These are phyloP conservation scores for Epizoanthus fatuus DNA, from an alignment of 92 coral and sea anemone genomes.

Conservation along the genomic window DNA sequence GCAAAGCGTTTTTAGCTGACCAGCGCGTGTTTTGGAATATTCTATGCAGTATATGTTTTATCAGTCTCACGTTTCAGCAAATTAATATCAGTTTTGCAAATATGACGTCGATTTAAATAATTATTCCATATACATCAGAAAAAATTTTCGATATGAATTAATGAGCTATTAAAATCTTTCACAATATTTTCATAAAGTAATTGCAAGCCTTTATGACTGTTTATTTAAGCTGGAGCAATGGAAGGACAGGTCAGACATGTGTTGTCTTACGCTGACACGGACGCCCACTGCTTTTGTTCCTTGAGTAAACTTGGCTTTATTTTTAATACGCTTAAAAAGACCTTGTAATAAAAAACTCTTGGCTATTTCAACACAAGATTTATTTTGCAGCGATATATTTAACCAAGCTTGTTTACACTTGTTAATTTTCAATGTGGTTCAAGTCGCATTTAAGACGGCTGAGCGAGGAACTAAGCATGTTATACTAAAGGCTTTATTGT, in stretches of 20 bases:
- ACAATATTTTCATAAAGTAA: too few relatives aligned
- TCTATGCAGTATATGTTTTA: too few relatives aligned
- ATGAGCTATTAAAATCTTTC: too few relatives aligned
- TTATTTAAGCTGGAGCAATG: background rate
- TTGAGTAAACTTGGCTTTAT: constrained; percentile 7
- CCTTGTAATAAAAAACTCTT: constrained; percentile 19
- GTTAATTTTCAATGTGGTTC: too few relatives aligned
- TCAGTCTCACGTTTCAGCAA: too few relatives aligned
- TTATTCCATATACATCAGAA: too few relatives aligned
- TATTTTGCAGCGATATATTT: background rate
- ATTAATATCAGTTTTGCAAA: too few relatives aligned
- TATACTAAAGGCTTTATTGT: background rate
- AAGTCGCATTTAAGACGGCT: background rate
- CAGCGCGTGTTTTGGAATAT: too few relatives aligned
- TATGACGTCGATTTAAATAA: too few relatives aligned
- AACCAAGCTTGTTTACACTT: background rate
- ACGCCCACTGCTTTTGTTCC: constrained; percentile 14
- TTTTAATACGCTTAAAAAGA: constrained; percentile 22
- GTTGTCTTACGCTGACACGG: background rate
- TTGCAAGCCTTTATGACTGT: constrained; percentile 5
- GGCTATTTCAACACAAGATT: background rate
- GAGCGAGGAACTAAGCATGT: constrained; percentile 12
- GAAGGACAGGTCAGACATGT: constrained; percentile 10
- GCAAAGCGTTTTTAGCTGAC: too few relatives aligned
- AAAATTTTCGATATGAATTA: too few relatives aligned